Conservation (phyloP, 1,140 invertebrate species). For the Pissodes strobi region DNA sequence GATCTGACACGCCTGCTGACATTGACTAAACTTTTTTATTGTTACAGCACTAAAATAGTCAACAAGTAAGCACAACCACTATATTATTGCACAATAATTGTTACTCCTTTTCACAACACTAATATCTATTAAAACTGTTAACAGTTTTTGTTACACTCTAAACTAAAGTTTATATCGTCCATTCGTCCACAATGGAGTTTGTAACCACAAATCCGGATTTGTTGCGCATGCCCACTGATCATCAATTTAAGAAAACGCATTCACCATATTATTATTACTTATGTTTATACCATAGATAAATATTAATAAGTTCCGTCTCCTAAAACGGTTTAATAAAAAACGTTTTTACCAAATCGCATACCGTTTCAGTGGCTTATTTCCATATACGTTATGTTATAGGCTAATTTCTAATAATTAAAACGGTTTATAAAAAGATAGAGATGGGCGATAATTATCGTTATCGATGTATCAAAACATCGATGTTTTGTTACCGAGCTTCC, state of each 20-base stretch:
- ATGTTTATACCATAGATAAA: too few relatives aligned
- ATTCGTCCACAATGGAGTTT: conserved; percentile 26
- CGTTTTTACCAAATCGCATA: too few relatives aligned
- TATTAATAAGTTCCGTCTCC: too few relatives aligned
- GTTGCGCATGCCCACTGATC: conserved; percentile 7
- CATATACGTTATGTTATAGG: too few relatives aligned
- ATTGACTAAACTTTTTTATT: conserved; percentile 61
- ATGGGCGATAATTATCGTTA: too few relatives aligned
- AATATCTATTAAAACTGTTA: neutral
- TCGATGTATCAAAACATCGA: too few relatives aligned
- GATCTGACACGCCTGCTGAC: conserved; percentile 73
- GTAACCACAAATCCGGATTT: conserved; percentile 17
- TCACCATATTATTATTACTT: too few relatives aligned
- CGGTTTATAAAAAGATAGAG: too few relatives aligned
- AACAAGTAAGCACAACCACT: conserved; percentile 34
- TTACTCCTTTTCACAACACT: conserved; percentile 11
- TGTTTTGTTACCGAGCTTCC: too few relatives aligned
- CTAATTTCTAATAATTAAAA: too few relatives aligned
- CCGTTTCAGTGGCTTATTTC: too few relatives aligned
- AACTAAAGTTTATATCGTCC: conserved; percentile 28
- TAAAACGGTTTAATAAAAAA: too few relatives aligned
- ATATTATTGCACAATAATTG: conserved; percentile 34
- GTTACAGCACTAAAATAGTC: conserved; percentile 42
- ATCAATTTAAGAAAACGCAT: neutral
- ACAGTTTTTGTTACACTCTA: conserved; percentile 12